Evolutionary conservation across 2,113 vertebrate genomes (phyloP).

Genomic region (Zosterops pallidus): DNA sequence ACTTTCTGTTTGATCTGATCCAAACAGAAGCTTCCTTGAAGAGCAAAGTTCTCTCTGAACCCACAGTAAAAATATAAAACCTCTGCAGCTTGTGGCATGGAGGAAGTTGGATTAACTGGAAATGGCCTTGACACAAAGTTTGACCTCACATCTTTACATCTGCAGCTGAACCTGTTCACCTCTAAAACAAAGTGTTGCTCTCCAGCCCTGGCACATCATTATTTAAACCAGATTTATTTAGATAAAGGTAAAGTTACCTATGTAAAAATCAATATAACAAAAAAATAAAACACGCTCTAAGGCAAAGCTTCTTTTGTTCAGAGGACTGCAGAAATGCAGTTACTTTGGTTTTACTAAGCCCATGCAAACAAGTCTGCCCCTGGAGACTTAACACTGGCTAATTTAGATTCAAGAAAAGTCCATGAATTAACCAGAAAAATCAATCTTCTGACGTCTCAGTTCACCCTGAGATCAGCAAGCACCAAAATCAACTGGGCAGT

Average conservation of each 20-base stretch:
- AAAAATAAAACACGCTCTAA: not conserved
- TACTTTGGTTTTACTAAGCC: not conserved
- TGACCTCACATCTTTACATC: not conserved
- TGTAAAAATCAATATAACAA: not conserved
- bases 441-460: not conserved
- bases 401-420: not conserved
- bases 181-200: not conserved
- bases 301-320: not conserved
- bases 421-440: not conserved
- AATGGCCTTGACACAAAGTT: not conserved
- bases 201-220: not conserved
- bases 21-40: not conserved
- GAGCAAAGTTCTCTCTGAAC: not conserved
- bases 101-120: not conserved
- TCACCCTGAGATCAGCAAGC: not conserved
- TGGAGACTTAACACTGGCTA: not conserved
- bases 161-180: not conserved
- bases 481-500: not conserved
- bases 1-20: not conserved
- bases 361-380: not conserved
- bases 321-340: not conserved
- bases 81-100: fast-evolving
- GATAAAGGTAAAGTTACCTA: not conserved
- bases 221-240: not conserved
- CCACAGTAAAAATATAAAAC: not conserved